Evolutionary conservation across 2,888 invertebrate species (phyloP), one percentile per base, ranked within the genome.

Genomic region (Thumatha senex): DNA sequence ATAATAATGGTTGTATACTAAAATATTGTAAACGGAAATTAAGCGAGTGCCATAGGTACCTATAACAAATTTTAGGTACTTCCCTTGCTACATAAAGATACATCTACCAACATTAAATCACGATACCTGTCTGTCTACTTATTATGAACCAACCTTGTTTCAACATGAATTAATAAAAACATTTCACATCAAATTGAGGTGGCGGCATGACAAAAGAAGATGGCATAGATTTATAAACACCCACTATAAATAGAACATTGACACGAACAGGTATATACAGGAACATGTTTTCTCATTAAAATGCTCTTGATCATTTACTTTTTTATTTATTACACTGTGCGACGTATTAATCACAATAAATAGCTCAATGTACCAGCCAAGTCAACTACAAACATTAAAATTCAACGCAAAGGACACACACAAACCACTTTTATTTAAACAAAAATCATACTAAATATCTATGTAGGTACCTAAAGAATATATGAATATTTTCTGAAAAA

Each of bases 251-350:
- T 44, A 33, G 44, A 49, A 44, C 43, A 49, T 44, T 49, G 49
- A 44, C 40, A 40, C 49, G 38, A 44, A 40, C 40, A 50, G 35
- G 24, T 43, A 50, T 31, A 50, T 40, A 38, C 31, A 49, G 31
- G 34, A 49, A 45, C 35, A 45, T 45, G 45, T 34, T 44, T 49
- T 44, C 48, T 49, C 43, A 14, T 44, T 44, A 44, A 36, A 44
- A 49, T 44, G 33, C 39, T 13, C 18, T 41, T 36, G 30, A 35
- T 30, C 50, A 31, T 50, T 39, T 40, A 41, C 45, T 44, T 49
- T 46, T 50, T 50, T 50, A 50, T 50, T 50, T 50, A 46, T 50
- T 40, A 40, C 18, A 46, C 40, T 14, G 18, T 35, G 40, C 31
- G 39, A 18, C 39, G 39, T 36, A 41, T 39, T 35, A 40, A 50